Evolutionary conservation across 1,140 invertebrate species (phyloP).

Genomic region (Drosophila asahinai): DNA sequence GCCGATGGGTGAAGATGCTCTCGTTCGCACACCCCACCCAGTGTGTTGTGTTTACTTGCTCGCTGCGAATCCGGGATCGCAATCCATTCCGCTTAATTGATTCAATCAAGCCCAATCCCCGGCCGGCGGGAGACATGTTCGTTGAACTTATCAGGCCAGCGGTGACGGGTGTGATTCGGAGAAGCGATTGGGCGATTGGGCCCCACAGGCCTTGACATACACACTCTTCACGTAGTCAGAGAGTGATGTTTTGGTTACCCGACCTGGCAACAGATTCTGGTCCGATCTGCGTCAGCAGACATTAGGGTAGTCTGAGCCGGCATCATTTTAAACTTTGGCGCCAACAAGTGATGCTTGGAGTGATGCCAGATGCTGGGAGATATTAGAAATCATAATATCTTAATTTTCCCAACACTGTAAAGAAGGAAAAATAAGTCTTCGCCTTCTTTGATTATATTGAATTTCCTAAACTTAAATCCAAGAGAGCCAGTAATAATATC

Average conservation of each 20-base stretch:
- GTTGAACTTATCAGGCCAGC: constrained; percentile 67
- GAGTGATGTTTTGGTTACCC: constrained; percentile 39
- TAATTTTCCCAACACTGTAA: too few species aligned
- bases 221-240: constrained; percentile 39
- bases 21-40: constrained; percentile 12
- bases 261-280: constrained; percentile 54
- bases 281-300: constrained; percentile 20
- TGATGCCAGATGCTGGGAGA: too few species aligned
- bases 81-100: constrained; percentile 71
- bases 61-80: constrained; percentile 72
- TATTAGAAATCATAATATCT: too few species aligned
- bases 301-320: neutral
- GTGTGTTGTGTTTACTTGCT: constrained; percentile 15
- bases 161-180: constrained; percentile 42
- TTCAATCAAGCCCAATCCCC: constrained; percentile 58
- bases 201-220: constrained; percentile 57
- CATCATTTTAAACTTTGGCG: too few species aligned
- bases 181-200: constrained; percentile 43
- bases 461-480: too few species aligned
- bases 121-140: constrained; percentile 27
- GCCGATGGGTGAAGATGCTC: neutral
- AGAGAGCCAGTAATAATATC: neutral
- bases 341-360: too few species aligned
- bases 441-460: too few species aligned
- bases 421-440: too few species aligned